Evolutionary conservation across 2,888 invertebrate species (phyloP), one percentile per base, ranked within the genome.

Genomic region (Scaeva pyrastri): DNA sequence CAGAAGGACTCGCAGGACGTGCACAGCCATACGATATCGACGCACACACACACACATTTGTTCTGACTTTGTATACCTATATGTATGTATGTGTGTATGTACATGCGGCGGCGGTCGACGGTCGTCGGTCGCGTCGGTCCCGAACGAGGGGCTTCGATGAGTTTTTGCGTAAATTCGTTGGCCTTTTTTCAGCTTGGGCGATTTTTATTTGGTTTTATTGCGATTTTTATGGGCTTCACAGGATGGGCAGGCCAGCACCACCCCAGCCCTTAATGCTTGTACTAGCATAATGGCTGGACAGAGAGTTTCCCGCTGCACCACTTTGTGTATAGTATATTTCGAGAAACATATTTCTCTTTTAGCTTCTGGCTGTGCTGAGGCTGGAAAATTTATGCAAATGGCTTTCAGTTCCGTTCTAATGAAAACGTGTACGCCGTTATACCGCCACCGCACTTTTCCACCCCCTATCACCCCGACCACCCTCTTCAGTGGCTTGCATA

Each of bases 351-450:
- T 87, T 82, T 86, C 86, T 86, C 73, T 86, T 73, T 82, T 82
- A 74, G 82, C 86, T 82, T 78, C 82, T 86, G 86, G 78, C 77
- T 66, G 86, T 64, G 73, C 66, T 86, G 86, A 86, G 82, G 86
- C 86, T 86, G 77, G 87, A 83, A 83, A 87, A 87, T 87, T 87
- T 87, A 87, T 87, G 87, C 87, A 87, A 87, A 87, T 87, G 87
- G 87, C 87, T 87, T 83, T 87, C 83, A 87, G 87, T 87, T 83
- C 87, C 87, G 87, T 82, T 83, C 83, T 83, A 87, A 87, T 83
- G 83, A 87, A 87, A 87, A 87, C 83, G 79, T 83, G 83, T 83
- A 78, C 68, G 48, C 68, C 62, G 50, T 71, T 71, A 71, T 58
- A 58, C 83, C 48, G 23, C 62, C 31, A 60, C 72, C 79, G 48